These are phyloP conservation scores for Parelbella ahira DNA, from an alignment of 2,888 invertebrate species.

Conservation along the genomic window DNA sequence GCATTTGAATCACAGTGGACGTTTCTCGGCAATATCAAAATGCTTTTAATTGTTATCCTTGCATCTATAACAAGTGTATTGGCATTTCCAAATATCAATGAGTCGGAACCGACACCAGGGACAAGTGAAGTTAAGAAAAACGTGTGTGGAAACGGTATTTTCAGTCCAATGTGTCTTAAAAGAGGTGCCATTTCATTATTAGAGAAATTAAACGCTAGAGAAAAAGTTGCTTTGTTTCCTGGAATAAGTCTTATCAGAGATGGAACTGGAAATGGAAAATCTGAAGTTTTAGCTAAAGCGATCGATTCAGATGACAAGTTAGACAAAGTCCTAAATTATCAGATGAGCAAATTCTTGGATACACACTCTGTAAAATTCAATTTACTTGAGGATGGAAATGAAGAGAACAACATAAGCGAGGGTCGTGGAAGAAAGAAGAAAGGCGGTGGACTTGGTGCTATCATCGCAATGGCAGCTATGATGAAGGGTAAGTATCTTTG, in stretches of 20 bases:
- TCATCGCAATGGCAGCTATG: constrained; percentile 11
- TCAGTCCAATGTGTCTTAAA: constrained; percentile 17
- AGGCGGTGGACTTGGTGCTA: background rate
- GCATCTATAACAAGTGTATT: background rate
- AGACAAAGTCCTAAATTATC: constrained; percentile 5
- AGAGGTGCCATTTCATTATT: constrained; percentile 12
- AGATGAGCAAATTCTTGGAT: constrained; percentile 5
- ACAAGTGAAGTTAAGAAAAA: constrained; percentile 5
- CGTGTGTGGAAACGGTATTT: constrained; percentile 13
- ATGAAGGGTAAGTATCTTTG: constrained; percentile 8
- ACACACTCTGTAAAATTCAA: constrained; percentile 13
- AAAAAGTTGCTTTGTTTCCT: constrained; percentile 13
- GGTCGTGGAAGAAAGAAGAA: background rate
- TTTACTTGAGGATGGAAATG: background rate
- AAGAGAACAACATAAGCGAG: constrained; percentile 1
- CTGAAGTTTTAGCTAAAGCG: constrained; percentile 4
- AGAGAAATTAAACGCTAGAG: constrained; percentile 7
- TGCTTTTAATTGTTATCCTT: constrained; percentile 4
- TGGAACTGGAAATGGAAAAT: background rate
- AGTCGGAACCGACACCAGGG: background rate
- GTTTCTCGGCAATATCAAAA: background rate
- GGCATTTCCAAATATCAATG: constrained; percentile 2
- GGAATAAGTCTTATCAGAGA: constrained; percentile 14
- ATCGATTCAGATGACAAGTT: constrained; percentile 6
- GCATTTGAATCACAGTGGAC: constrained; percentile 5